These are phyloP conservation scores for Chiloscyllium punctatum DNA, from an alignment of 2,797 vertebrate genomes.

Conservation along the genomic window DNA sequence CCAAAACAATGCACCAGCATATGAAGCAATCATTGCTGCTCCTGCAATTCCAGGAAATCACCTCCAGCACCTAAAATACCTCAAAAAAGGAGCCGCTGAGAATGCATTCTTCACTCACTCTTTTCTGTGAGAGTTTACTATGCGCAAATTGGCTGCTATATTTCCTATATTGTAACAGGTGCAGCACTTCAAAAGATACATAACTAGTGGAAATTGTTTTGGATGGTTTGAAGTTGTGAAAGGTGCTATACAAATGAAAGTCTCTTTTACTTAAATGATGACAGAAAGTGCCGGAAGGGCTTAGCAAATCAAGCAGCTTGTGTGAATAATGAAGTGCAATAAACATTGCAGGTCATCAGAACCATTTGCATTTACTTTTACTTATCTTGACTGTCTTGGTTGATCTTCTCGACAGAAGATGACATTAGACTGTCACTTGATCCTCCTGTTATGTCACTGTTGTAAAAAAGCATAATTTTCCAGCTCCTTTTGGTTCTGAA, in stretches of 20 bases:
- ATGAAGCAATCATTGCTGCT: too few relatives aligned
- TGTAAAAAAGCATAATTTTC: too few relatives aligned
- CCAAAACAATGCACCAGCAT: too few relatives aligned
- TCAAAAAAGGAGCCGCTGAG: too few relatives aligned
- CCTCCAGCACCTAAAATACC: too few relatives aligned
- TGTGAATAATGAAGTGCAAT: too few relatives aligned
- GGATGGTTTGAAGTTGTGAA: neutral
- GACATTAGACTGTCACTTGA: neutral
- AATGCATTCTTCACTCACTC: neutral
- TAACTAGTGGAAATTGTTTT: neutral
- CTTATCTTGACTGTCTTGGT: neutral
- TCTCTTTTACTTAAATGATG: neutral
- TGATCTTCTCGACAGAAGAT: neutral
- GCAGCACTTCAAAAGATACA: neutral
- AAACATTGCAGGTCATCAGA: too few relatives aligned
- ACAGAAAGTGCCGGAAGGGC: too few relatives aligned
- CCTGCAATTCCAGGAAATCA: too few relatives aligned
- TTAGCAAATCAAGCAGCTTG: too few relatives aligned
- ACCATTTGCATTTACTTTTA: too few relatives aligned
- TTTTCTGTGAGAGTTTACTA: neutral
- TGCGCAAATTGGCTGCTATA: neutral
- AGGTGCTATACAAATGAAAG: neutral
- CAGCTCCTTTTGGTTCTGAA: too few relatives aligned
- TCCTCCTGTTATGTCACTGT: neutral
- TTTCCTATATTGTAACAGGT: neutral